Conservation (phyloP, 2,888 invertebrate species). For the Dichetophora obliterata region DNA sequence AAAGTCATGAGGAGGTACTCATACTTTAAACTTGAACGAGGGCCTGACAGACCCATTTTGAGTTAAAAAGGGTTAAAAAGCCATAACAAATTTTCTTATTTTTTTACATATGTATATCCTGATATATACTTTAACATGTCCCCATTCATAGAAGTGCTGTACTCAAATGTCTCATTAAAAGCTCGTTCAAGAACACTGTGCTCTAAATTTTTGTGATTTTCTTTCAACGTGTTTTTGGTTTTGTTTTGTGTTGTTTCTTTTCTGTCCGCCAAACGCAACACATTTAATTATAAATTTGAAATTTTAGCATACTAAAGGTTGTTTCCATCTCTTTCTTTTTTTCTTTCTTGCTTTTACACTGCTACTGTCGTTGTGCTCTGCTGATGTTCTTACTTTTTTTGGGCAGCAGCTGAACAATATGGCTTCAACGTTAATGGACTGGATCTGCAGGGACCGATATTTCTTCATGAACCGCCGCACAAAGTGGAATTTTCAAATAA, state of each 20-base stretch:
- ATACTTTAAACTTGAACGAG: no score
- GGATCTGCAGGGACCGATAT: slow-evolving; percentile 79
- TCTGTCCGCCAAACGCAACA: slow-evolving; percentile 28
- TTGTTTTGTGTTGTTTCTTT: not conserved
- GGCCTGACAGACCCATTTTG: no score
- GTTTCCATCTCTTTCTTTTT: slow-evolving; percentile 16
- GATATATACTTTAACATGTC: no score
- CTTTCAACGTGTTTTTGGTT: not conserved
- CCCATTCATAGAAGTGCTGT: no score
- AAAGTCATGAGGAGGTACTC: no score
- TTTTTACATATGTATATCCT: no score
- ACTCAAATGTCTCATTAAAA: no score
- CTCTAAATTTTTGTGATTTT: slow-evolving; percentile 18
- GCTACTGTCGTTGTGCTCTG: not conserved
- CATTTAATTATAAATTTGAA: slow-evolving; percentile 58
- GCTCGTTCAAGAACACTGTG: no score
- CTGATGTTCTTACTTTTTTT: not conserved
- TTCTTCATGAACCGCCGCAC: slow-evolving; percentile 79
- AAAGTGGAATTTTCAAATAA: slow-evolving; percentile 84
- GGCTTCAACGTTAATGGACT: slow-evolving; percentile 65
- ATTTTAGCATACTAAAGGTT: slow-evolving; percentile 37
- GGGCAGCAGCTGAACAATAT: slow-evolving; percentile 50
- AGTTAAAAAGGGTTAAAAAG: no score
- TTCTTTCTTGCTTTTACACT: slow-evolving; percentile 44
- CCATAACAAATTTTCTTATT: no score